Evolutionary conservation across 2,113 vertebrate genomes (phyloP).

Genomic region (Mesoclemmys tuberculata): DNA sequence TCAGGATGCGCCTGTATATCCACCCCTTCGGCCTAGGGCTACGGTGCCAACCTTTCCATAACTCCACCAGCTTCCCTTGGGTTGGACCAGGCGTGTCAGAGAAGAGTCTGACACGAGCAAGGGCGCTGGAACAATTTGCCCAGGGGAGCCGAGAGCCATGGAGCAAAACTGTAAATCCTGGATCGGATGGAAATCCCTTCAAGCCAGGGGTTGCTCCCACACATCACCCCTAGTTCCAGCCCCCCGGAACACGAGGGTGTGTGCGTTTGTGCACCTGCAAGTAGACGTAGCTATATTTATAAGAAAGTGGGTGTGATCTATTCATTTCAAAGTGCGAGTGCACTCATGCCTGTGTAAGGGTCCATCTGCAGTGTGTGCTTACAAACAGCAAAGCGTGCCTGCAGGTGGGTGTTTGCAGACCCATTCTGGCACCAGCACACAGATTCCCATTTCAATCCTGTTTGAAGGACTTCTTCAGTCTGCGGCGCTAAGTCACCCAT

Average conservation of each 20-base stretch:
- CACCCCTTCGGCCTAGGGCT: not conserved
- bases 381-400: not conserved
- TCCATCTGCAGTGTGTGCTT: not conserved
- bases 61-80: not conserved
- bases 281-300: not conserved
- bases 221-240: too few species aligned
- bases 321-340: not conserved
- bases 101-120: not conserved
- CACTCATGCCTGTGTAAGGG: not conserved
- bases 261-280: too few species aligned
- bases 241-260: too few species aligned
- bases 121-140: too few species aligned
- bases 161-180: too few species aligned
- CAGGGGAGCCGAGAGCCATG: too few species aligned
- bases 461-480: too few species aligned
- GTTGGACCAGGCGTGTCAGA: not conserved
- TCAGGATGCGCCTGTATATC: not conserved
- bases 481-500: too few species aligned
- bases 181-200: too few species aligned
- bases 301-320: not conserved
- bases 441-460: too few species aligned
- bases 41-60: not conserved
- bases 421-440: not conserved
- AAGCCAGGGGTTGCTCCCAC: too few species aligned
- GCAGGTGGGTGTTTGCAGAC: not conserved